Conservation (phyloP, 2,113 vertebrate species). For the Crotophaga sulcirostris region DNA sequence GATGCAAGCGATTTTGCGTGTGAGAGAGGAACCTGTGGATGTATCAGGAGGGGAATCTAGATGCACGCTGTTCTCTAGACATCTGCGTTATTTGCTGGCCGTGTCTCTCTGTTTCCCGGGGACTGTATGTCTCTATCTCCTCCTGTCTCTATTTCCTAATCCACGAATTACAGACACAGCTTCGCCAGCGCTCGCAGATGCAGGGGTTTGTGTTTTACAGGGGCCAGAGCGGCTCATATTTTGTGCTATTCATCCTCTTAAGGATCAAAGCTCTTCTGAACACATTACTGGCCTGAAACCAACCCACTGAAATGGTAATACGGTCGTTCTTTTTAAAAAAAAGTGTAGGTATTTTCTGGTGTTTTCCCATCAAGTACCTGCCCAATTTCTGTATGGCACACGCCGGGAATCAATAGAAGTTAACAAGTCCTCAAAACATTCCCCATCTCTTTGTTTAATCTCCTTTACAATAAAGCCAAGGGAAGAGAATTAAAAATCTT, state of each 20-base stretch:
- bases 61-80: background rate
- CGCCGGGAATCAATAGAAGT: constrained; percentile 99
- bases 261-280: constrained; percentile 58
- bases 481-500: constrained; percentile 92
- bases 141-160: background rate
- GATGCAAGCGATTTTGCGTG: background rate
- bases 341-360: constrained; percentile 90
- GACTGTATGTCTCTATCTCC: background rate
- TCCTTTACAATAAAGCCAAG: constrained; percentile 88
- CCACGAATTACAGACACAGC: background rate
- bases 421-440: constrained; percentile 99
- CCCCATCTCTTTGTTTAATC: constrained; percentile 93
- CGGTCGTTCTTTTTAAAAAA: constrained; percentile 70
- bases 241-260: constrained; percentile 20
- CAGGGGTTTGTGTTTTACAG: background rate
- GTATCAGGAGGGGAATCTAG: background rate
- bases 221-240: constrained; percentile 28
- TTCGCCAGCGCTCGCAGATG: background rate
- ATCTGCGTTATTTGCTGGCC: background rate
- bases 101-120: background rate
- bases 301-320: constrained; percentile 82
- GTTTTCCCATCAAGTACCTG: constrained; percentile 99
- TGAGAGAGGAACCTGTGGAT: background rate
- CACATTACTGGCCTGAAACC: constrained; percentile 75
- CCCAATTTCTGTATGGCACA: constrained; percentile 98